Conservation (phyloP, 2,888 invertebrate species). For the Malthinus flaveolus region DNA sequence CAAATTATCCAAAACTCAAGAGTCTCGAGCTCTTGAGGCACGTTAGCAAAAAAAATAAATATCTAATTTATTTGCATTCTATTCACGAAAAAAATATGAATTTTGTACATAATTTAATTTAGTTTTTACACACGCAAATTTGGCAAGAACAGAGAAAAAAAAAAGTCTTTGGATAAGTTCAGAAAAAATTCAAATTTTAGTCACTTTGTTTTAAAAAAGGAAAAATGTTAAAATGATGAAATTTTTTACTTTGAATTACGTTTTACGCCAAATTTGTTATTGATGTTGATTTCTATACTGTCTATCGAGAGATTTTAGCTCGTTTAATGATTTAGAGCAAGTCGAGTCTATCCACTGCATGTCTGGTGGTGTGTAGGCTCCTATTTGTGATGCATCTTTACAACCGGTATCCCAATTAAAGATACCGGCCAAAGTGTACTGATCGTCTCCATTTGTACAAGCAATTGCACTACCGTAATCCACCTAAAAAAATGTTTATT, state of each 20-base stretch:
- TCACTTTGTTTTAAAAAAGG: conserved; percentile 1
- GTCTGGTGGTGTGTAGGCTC: conserved; percentile 54
- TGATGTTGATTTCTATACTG: conserved; percentile 22
- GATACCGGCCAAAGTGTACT: conserved; percentile 72
- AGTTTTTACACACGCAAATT: conserved; percentile 9
- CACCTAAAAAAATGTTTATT: conserved; percentile 42
- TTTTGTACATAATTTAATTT: conserved; percentile 3
- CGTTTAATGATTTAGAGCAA: conserved; percentile 49
- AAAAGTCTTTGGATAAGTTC: conserved; percentile 15
- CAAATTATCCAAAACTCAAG: not conserved
- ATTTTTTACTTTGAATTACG: not conserved
- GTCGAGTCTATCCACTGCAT: conserved; percentile 54
- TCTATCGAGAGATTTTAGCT: conserved; percentile 47
- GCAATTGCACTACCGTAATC: conserved; percentile 83
- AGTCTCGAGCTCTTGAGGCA: not conserved
- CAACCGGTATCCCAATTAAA: conserved; percentile 78
- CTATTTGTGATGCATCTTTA: conserved; percentile 53
- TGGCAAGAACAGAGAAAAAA: conserved; percentile 14
- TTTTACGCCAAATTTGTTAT: not conserved
- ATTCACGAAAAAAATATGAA: conserved; percentile 1
- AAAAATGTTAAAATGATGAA: not conserved
- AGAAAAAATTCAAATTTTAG: not conserved
- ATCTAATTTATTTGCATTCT: not conserved
- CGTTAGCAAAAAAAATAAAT: conserved; percentile 3
- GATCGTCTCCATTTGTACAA: conserved; percentile 71